Evolutionary conservation across 2,888 invertebrate genomes (phyloP), one percentile per base, ranked within the genome.

Genomic region (Odontocolon sp.): DNA sequence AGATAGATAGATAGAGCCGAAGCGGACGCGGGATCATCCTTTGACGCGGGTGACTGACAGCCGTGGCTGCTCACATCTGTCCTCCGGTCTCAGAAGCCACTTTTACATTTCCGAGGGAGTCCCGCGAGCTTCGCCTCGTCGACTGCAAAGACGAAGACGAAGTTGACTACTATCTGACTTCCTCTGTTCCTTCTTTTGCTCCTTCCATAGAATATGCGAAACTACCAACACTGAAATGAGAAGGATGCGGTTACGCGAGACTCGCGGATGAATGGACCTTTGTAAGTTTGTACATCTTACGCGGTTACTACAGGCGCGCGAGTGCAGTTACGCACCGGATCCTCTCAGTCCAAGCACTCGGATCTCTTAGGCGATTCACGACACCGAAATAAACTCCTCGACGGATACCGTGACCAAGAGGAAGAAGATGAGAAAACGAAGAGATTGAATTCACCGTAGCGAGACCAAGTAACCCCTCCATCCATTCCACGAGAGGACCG

Each of bases 11-110:
- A 47, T 36, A 3, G 38, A 61, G 40, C 40, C 57, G 38, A 47
- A 42, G 47, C 36, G 23, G 45, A 50, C 57, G 78, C 75, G 77
- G 77, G 75, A 83, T 81, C 83, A 84, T 83, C 81, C 83, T 84
- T 85, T 86, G 85, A 86, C 85, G 83, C 77, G 68, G 77, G 79
- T 84, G 85, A 86, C 82, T 84, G 85, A 86, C 85, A 84, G 83
- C 81, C 83, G 80, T 82, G 82, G 79, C 83, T 83, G 82, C 77
- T 82, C 71, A 69, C 82, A 84, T 82, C 82, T 82, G 83, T 81
- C 83, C 81, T 72, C 45, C 52, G 38, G 57, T 70, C 78, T 77
- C 78, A 64, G 68, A 63, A 75, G 72, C 76, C 77, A 80, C 74
- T 79, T 66, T 81, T 70, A 70, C 76, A 76, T 78, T 68, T 77